phyloP scores from a whole-genome alignment of 2,797 vertebrate genomes.

The Podarcis lilfordi region DNA sequence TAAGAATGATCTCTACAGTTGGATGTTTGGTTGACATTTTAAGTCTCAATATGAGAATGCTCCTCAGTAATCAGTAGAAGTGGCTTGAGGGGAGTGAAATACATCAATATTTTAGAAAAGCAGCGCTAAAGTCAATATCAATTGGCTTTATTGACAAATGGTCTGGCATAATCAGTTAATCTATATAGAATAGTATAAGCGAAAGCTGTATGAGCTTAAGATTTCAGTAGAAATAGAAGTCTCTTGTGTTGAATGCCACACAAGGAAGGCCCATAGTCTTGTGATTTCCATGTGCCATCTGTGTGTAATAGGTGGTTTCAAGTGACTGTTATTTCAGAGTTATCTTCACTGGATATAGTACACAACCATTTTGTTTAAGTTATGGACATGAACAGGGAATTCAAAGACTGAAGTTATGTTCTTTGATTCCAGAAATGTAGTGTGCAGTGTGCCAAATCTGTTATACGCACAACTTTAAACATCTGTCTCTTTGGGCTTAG shows the following conservation, averaged over 20 bases:
- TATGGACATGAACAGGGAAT: conserved; percentile 4
- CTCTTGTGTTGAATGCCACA: background rate
- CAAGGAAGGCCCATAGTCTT: background rate
- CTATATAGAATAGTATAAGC: background rate
- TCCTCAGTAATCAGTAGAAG: background rate
- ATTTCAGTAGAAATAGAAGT: background rate
- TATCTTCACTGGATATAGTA: background rate
- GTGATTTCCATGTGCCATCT: background rate
- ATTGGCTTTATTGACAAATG: background rate
- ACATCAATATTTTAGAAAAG: background rate
- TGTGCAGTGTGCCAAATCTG: background rate
- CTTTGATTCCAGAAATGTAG: conserved; percentile 33
- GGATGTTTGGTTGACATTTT: conserved; percentile 1
- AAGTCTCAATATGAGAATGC: conserved; percentile 8
- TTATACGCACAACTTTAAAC: background rate
- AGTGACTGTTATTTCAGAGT: background rate
- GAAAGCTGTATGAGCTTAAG: background rate
- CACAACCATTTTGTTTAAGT: background rate
- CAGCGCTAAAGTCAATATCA: background rate
- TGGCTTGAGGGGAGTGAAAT: background rate
- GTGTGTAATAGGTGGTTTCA: background rate
- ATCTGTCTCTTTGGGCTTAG: background rate
- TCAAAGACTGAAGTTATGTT: background rate
- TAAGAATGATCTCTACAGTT: conserved; percentile 29
- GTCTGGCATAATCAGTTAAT: background rate